These are phyloP conservation scores for Callospermophilus lateralis DNA, from an alignment of 2,113 vertebrate genomes.

Conservation along the genomic window DNA sequence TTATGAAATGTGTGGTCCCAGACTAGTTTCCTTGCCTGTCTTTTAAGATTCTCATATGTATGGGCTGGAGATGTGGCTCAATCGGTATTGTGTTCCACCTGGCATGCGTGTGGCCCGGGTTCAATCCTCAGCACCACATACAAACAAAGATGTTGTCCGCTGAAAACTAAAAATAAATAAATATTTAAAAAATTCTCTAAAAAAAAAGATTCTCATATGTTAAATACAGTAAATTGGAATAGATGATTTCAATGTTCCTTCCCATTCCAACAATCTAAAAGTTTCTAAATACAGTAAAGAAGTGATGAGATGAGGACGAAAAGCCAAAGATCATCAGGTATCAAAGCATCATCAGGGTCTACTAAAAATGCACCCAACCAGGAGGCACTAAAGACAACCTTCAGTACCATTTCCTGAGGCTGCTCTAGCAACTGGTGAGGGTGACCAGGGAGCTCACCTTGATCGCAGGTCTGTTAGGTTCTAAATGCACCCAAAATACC, in stretches of 20 bases:
- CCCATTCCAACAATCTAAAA: background rate
- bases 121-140: no score
- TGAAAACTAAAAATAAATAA: no score
- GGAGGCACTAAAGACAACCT: rapidly evolving
- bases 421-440: background rate
- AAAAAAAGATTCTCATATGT: no score
- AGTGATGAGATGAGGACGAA: background rate
- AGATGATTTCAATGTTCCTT: background rate
- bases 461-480: background rate
- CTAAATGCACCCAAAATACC: background rate
- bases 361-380: background rate
- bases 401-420: background rate
- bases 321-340: background rate
- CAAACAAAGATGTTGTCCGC: no score
- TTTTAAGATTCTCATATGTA: no score
- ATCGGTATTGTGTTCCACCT: no score
- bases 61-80: no score
- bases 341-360: background rate
- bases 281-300: conserved; percentile 13
- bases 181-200: no score
- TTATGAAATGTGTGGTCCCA: background rate
- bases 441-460: background rate
- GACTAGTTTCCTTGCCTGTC: background rate
- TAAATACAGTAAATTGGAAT: background rate
- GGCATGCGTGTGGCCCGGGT: no score